Evolutionary conservation across 2,797 vertebrate genomes (phyloP), one percentile per base, ranked within the genome.

Genomic region (Labroides dimidiatus): DNA sequence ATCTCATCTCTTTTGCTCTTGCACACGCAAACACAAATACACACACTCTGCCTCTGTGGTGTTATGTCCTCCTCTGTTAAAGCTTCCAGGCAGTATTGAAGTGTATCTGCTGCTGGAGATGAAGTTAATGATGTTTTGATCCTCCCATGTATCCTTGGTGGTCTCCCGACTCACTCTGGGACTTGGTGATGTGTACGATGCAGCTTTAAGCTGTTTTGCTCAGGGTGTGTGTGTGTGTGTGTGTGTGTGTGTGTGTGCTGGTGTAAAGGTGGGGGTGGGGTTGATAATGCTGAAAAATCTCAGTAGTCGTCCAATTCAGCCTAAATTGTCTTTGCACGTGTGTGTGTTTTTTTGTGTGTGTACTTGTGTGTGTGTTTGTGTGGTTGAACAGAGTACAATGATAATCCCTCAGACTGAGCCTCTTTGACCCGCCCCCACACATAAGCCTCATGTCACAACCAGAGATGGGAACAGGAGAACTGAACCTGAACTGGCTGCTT

Each of bases 371-470:
- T 54, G 67, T 64, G 64, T 70, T 36, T 56, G 67, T 15, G 62
- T 49, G 64, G 14, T 42, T 50, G 69, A 45, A 55, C 36, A 42
- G 70, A 80, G 72, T 81, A 85, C 61, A 91, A 80, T 79, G 84
- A 85, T 93, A 93, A 93, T 93, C 92, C 84, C 77, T 82, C 81
- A 86, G 87, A 86, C 78, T 93, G 87, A 93, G 84, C 89, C 86
- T 84, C 77, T 91, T 42, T 84, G 82, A 80, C 88, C 88, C 81
- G 30, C 92, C 92, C 88, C 72, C 78, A 63, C 79, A 71, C 76
- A 78, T 86, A 92, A 91, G 43, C 77, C 84, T 55, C 59, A 58
- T 74, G 85, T 82, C 80, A 69, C 64, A 52, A 41, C 43, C 63
- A 65, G 70, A 51, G 74, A 80, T 76, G 50, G 71, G 76, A 83